Conservation (phyloP, 2,113 vertebrate species). For the Pseudorasbora parva region DNA sequence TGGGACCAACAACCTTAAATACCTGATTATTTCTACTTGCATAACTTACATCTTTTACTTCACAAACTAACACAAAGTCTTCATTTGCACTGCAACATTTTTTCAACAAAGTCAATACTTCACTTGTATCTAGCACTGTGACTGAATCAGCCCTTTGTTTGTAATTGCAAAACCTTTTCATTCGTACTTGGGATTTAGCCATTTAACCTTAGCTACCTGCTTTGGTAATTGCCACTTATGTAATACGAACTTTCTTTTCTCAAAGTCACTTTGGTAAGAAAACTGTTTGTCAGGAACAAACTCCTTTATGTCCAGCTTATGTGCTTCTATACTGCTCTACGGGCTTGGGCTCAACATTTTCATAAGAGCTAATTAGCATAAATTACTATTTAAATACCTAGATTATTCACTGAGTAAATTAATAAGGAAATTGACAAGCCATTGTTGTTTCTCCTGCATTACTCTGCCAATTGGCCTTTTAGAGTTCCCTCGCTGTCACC, state of each 20-base stretch:
- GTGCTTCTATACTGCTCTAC: neutral
- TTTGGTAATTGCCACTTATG: slow-evolving; percentile 10
- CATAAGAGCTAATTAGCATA: slow-evolving; percentile 57
- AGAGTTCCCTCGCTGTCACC: slow-evolving; percentile 15
- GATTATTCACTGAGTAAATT: slow-evolving; percentile 58
- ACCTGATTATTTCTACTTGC: neutral
- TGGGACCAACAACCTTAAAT: neutral
- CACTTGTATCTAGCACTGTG: slow-evolving; percentile 17
- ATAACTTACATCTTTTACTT: neutral
- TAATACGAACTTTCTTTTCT: slow-evolving; percentile 17
- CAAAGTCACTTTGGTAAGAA: slow-evolving; percentile 31
- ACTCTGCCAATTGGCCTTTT: slow-evolving; percentile 51
- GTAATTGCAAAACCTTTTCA: neutral
- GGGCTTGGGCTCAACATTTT: slow-evolving; percentile 56
- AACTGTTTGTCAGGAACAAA: neutral
- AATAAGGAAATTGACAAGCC: slow-evolving; percentile 46
- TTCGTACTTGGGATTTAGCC: neutral
- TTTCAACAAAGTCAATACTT: neutral
- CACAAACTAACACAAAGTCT: neutral
- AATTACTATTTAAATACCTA: slow-evolving; percentile 60
- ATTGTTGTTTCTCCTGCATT: slow-evolving; percentile 43
- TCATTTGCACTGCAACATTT: neutral
- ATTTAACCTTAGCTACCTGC: slow-evolving; percentile 6
- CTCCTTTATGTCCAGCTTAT: neutral
- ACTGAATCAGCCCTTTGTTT: neutral